phyloP scores from a whole-genome alignment of 2,797 vertebrate species.

The Danio albolineatus region DNA sequence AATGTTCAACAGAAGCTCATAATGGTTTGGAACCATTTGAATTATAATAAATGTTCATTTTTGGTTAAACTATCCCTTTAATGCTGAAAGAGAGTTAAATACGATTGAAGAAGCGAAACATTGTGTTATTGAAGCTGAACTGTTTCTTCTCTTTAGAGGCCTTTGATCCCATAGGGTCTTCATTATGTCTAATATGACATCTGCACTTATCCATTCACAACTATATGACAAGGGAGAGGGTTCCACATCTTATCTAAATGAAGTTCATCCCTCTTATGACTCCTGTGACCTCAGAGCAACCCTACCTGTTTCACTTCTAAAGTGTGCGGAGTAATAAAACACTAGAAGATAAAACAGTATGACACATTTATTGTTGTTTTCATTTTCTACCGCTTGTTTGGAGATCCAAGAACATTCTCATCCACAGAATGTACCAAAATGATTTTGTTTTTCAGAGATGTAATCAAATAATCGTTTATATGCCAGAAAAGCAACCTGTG shows the following conservation, averaged over 20 bases:
- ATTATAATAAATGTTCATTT: too few species aligned
- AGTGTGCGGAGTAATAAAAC: constrained; percentile 21
- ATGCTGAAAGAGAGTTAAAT: too few species aligned
- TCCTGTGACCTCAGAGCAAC: not conserved
- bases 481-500: not conserved
- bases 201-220: not conserved
- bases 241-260: constrained; percentile 30
- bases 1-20: too few species aligned
- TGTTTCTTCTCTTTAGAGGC: not conserved
- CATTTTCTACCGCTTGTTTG: constrained; percentile 13
- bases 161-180: not conserved
- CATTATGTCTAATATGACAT: not conserved
- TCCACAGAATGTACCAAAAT: not conserved
- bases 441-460: not conserved
- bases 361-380: constrained; percentile 25
- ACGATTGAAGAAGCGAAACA: too few species aligned
- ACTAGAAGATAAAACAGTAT: not conserved
- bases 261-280: constrained; percentile 17
- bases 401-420: not conserved
- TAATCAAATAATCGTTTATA: not conserved
- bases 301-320: constrained; percentile 23
- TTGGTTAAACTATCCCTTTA: too few species aligned
- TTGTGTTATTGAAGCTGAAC: not conserved
- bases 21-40: too few species aligned
- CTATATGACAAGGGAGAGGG: constrained; percentile 22